Conservation (phyloP, 30 jellyfish, hydroid and myxozoan genomes). For the Pelagia noctiluca region DNA sequence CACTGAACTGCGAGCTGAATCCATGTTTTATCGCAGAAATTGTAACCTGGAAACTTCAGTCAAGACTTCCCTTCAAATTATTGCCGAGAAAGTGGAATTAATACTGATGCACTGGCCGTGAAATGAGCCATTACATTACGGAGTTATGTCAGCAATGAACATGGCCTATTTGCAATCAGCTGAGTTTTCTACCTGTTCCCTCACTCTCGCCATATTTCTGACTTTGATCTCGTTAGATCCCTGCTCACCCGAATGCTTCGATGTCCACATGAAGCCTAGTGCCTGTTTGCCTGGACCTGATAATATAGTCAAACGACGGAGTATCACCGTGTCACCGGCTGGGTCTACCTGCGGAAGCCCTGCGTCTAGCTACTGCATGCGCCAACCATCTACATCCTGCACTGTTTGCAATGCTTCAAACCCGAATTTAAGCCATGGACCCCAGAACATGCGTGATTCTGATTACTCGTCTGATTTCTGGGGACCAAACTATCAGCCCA, state of each 20-base stretch:
- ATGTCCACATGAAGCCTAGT: conserved; percentile 66
- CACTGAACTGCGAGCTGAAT: not conserved
- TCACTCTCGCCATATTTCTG: not conserved
- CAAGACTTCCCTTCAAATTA: not conserved
- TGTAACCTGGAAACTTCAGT: no score
- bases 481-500: conserved; percentile 59
- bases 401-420: conserved; percentile 58
- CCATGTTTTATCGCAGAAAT: no score
- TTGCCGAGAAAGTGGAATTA: not conserved
- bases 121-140: no score
- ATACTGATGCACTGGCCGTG: no score
- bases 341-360: conserved; percentile 86
- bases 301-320: conserved; percentile 56
- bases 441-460: conserved; percentile 59
- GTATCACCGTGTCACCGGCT: conserved; percentile 50
- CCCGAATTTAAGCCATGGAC: conserved; percentile 54
- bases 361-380: conserved; percentile 76
- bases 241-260: conserved; percentile 38
- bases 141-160: not conserved
- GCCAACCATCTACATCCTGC: conserved; percentile 58
- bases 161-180: not conserved
- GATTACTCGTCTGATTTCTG: conserved; percentile 68
- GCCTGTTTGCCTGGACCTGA: conserved; percentile 93
- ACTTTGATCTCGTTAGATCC: not conserved
- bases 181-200: not conserved